Evolutionary conservation across 1,140 invertebrate species (phyloP).

Genomic region (Wasmannia auropunctata): DNA sequence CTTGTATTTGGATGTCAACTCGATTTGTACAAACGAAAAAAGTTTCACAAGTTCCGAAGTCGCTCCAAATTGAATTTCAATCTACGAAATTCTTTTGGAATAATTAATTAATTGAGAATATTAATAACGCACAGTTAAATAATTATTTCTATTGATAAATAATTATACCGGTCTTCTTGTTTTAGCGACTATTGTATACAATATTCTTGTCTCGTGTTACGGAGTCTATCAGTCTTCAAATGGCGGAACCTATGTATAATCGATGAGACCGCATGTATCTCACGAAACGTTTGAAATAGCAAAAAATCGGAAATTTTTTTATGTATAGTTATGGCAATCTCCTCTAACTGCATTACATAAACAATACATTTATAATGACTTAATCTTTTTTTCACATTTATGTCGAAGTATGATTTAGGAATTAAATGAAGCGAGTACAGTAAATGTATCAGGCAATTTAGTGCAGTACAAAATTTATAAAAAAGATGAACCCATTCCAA

Average conservation of each 20-base stretch:
- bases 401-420: slow-evolving; percentile 9
- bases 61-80: slow-evolving; percentile 19
- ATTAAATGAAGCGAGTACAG: slow-evolving; percentile 19
- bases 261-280: slow-evolving; percentile 66
- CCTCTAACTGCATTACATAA: slow-evolving; percentile 38
- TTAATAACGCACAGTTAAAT: slow-evolving; percentile 33
- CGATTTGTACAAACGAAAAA: slow-evolving; percentile 29
- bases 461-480: slow-evolving; percentile 4
- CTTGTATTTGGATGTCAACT: slow-evolving; percentile 3
- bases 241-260: slow-evolving; percentile 65
- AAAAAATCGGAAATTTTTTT: slow-evolving; percentile 22
- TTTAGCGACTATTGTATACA: slow-evolving; percentile 50
- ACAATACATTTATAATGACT: slow-evolving; percentile 26
- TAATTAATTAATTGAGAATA: slow-evolving; percentile 28
- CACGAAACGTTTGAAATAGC: slow-evolving; percentile 54
- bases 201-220: slow-evolving; percentile 46
- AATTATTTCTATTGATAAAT: slow-evolving; percentile 41
- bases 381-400: slow-evolving; percentile 60
- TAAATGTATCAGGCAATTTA: slow-evolving; percentile 20
- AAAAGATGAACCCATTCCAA: slow-evolving; percentile 10
- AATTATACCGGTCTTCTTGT: slow-evolving; percentile 35
- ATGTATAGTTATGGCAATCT: slow-evolving; percentile 37
- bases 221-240: slow-evolving; percentile 77
- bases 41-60: slow-evolving; percentile 3
- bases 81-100: background rate